A percentile compares a stretch with the other conserved stretches of the same genome.
Evolutionary conservation across 2,888 invertebrate genomes (phyloP).

Genomic region (Meiosimyza decipiens): DNA sequence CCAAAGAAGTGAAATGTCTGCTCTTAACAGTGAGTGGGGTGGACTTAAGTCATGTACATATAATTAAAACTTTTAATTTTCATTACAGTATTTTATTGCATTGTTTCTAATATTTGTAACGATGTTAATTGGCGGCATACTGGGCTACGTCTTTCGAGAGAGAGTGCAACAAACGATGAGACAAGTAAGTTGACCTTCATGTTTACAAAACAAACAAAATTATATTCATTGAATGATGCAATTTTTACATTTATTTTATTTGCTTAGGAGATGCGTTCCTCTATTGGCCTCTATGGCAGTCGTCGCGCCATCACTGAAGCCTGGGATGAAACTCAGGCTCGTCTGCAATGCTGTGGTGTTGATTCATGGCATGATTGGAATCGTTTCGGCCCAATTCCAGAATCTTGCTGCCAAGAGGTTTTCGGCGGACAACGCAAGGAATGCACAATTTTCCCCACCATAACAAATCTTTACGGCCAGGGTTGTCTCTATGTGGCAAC

Average conservation of each 20-base stretch:
- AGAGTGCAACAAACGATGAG: conserved; percentile 82
- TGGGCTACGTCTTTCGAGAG: conserved; percentile 90
- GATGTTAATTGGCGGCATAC: conserved; percentile 89
- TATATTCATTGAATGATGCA: too few species aligned
- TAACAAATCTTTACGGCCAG: conserved; percentile 70
- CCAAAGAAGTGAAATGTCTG: conserved; percentile 93
- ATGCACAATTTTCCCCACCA: conserved; percentile 61
- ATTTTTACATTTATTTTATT: background rate
- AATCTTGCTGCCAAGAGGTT: conserved; percentile 80
- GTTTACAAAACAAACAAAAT: too few species aligned
- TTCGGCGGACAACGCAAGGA: conserved; percentile 68
- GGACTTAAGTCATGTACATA: background rate
- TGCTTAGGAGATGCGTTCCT: conserved; percentile 76
- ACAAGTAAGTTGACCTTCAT: conserved; percentile 65
- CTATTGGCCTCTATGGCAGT: conserved; percentile 79
- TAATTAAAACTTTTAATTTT: background rate
- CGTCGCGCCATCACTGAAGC: conserved; percentile 78
- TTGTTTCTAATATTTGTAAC: conserved; percentile 89
- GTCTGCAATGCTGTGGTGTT: conserved; percentile 88
- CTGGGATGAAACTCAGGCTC: conserved; percentile 89
- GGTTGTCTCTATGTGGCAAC: conserved; percentile 82
- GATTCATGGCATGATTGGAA: conserved; percentile 80
- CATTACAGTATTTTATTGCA: conserved; percentile 84
- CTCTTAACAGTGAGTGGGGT: conserved; percentile 80
- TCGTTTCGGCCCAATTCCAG: conserved; percentile 77